These are phyloP conservation scores for Timema podura DNA, from an alignment of 2,888 invertebrate species.

Conservation along the genomic window DNA sequence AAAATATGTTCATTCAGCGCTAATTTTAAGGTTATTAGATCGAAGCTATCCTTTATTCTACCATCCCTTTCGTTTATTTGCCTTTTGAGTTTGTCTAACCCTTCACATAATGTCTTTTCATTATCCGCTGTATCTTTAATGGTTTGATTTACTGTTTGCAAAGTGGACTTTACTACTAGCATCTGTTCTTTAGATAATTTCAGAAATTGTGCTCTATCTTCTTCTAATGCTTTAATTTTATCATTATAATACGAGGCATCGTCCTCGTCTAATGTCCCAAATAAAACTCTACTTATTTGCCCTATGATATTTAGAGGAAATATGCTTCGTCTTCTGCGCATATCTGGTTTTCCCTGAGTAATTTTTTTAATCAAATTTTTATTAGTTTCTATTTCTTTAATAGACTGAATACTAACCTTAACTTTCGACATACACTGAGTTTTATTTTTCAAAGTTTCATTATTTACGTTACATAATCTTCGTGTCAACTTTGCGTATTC, in stretches of 20 bases:
- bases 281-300: neutral
- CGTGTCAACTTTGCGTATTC: neutral
- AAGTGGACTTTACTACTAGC: no score
- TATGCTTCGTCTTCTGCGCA: neutral
- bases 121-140: no score
- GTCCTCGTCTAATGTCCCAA: neutral
- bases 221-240: neutral
- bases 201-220: neutral
- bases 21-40: no score
- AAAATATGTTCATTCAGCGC: no score
- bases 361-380: neutral
- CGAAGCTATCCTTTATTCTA: no score
- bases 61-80: no score
- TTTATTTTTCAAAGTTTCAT: neutral
- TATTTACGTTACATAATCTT: neutral
- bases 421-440: neutral
- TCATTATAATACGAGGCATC: conserved; percentile 2
- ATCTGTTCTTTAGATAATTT: no score
- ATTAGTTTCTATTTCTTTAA: neutral
- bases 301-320: conserved; percentile 8
- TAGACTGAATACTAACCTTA: no score
- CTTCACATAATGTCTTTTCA: no score
- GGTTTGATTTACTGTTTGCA: no score
- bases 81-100: no score
- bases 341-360: neutral